These are phyloP conservation scores for Phylloscopus trochiloides DNA, from an alignment of 2,113 vertebrate genomes.

Conservation along the genomic window DNA sequence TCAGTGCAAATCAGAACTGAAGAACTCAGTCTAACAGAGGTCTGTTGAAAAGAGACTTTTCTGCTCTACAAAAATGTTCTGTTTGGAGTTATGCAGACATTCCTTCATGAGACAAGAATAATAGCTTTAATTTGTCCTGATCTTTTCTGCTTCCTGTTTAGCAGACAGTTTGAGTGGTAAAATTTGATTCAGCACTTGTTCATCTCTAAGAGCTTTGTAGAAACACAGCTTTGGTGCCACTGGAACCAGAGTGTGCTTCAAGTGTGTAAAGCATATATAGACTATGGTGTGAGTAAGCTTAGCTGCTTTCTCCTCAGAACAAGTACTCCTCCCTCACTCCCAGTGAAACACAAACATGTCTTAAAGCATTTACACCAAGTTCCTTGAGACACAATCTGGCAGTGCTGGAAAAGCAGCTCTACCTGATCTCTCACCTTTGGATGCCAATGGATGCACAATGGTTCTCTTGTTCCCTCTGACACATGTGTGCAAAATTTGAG, in stretches of 20 bases:
- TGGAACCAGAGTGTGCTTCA: not conserved
- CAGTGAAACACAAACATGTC: not conserved
- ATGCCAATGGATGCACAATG: constrained; percentile 41
- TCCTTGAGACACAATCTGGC: not conserved
- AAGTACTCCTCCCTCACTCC: not conserved
- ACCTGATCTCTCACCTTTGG: not conserved
- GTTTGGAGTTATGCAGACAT: constrained; percentile 26
- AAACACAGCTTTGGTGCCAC: not conserved
- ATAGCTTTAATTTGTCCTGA: not conserved
- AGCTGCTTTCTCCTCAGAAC: not conserved
- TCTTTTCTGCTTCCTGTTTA: not conserved
- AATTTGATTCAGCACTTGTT: not conserved
- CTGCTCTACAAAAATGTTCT: constrained; percentile 3
- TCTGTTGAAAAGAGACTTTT: not conserved
- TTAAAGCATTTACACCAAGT: constrained; percentile 35
- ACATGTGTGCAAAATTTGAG: not conserved
- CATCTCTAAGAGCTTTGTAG: not conserved
- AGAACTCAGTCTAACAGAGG: not conserved
- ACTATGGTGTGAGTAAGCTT: not conserved
- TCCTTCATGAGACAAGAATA: not conserved
- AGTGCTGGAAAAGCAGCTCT: not conserved
- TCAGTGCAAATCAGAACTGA: not conserved
- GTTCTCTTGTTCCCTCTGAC: not conserved
- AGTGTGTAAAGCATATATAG: not conserved
- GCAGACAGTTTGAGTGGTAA: not conserved